Evolutionary conservation across 2,888 invertebrate species (phyloP), one percentile per base, ranked within the genome.

Genomic region (Pristionchus entomophagus): DNA sequence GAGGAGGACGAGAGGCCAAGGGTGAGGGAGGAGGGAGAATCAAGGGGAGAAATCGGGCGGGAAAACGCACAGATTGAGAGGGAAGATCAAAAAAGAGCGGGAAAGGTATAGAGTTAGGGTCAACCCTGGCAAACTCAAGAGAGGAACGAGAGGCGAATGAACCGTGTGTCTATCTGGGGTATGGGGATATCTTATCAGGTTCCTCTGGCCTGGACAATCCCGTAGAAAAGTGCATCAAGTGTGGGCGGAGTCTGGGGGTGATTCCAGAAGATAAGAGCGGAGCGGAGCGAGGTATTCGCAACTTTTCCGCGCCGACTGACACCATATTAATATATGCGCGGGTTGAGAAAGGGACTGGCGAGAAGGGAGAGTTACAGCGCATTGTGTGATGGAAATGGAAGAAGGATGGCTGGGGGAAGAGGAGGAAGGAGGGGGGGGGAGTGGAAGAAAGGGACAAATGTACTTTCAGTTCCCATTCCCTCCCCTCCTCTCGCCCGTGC

Each of bases 381-480:
- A 49, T 19, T 19, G 82, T n/a, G 45, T 56, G 81, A 35, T 51
- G 32, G 49, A 38, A 82, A 82, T 56, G 82, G 35, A n/a, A 81
- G 51, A 81, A 26, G 65, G 73, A 73, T 35, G 65, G 65, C 12
- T 73, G 73, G 45, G 32, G 26, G 38, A 38, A 59, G 29, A 45
- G 19, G 38, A 26, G 26, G 83, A n/a, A 62, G 45, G 49, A 83
- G 49, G 49, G 29, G 19, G 29, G 38, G 41, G 41, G 32, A 49
- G n/a, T 22, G 26, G 62, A 69, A 49, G 65, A 38, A 32, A 35
- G 59, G 56, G 59, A 82, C 59, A 49, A 41, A 82, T 41, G 41
- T 26, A 82, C 82, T 82, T 41, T 59, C 82, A 26, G 49, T 56
- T 82, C 59, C 73, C n/a, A 29, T 84, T 73, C 49, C 29, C 41